These are phyloP conservation scores for Nymphalis io DNA, from an alignment of 1,140 invertebrate genomes.

Conservation along the genomic window DNA sequence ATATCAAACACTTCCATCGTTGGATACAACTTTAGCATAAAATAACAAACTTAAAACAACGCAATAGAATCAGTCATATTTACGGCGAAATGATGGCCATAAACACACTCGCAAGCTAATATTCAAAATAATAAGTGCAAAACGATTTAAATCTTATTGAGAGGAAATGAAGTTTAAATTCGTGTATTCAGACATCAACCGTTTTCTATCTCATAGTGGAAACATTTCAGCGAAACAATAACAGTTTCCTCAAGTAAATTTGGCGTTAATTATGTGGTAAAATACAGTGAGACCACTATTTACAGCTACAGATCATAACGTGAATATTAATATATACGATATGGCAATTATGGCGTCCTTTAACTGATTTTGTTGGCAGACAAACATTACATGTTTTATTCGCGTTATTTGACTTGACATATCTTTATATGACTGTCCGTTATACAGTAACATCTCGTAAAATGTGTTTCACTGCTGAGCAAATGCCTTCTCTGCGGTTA, in stretches of 20 bases:
- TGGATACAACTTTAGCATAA: neutral
- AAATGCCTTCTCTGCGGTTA: too few relatives aligned
- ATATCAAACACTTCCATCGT: neutral
- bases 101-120: constrained; percentile 6
- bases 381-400: neutral
- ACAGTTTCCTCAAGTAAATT: constrained; percentile 19
- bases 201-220: neutral
- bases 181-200: neutral
- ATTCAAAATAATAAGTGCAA: neutral
- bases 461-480: too few relatives aligned
- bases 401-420: neutral
- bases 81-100: constrained; percentile 10
- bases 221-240: constrained; percentile 13
- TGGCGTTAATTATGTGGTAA: constrained; percentile 8
- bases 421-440: too few relatives aligned
- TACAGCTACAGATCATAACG: neutral
- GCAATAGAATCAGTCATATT: constrained; percentile 17
- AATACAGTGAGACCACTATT: neutral
- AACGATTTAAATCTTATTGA: neutral
- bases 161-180: neutral
- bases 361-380: neutral
- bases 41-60: constrained; percentile 3
- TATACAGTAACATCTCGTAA: too few relatives aligned
- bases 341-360: neutral
- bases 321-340: neutral